These are phyloP conservation scores for Sterrhoptilus dennistouni DNA, from an alignment of 2,113 vertebrate species.

Conservation along the genomic window DNA sequence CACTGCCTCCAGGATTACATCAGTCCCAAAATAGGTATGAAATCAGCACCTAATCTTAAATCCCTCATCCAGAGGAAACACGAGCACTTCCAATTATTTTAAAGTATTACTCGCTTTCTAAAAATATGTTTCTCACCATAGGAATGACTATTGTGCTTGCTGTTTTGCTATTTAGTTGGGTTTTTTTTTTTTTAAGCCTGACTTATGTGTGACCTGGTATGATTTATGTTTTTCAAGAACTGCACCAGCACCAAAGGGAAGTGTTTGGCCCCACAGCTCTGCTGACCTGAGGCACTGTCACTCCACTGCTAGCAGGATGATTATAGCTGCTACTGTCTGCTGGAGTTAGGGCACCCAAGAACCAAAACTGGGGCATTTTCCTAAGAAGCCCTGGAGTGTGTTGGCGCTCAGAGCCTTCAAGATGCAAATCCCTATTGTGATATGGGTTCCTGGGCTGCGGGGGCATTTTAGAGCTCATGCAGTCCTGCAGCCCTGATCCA, in stretches of 20 bases:
- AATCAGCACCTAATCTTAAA: constrained; percentile 46
- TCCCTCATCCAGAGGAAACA: constrained; percentile 52
- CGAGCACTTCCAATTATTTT: constrained; percentile 58
- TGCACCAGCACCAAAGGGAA: constrained; percentile 4
- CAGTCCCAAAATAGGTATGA: constrained; percentile 41
- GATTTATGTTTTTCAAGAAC: constrained; percentile 51
- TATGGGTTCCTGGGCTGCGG: neutral
- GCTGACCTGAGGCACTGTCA: neutral
- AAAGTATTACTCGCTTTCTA: constrained; percentile 53
- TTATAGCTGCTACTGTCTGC: neutral
- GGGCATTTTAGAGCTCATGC: neutral
- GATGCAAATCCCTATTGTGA: fast-evolving
- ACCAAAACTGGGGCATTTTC: neutral
- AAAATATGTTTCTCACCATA: constrained; percentile 57
- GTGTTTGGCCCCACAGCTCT: neutral
- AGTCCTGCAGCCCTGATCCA: neutral
- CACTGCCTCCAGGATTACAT: neutral
- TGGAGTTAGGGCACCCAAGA: neutral
- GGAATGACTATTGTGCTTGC: constrained; percentile 39
- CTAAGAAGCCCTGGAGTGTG: neutral
- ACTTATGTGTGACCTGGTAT: constrained; percentile 14
- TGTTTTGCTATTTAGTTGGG: neutral
- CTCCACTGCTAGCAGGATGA: neutral
- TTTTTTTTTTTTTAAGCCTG: neutral
- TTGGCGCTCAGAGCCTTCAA: neutral